Conservation (phyloP, 2,888 invertebrate species). For the Digitonthophagus gazella region DNA sequence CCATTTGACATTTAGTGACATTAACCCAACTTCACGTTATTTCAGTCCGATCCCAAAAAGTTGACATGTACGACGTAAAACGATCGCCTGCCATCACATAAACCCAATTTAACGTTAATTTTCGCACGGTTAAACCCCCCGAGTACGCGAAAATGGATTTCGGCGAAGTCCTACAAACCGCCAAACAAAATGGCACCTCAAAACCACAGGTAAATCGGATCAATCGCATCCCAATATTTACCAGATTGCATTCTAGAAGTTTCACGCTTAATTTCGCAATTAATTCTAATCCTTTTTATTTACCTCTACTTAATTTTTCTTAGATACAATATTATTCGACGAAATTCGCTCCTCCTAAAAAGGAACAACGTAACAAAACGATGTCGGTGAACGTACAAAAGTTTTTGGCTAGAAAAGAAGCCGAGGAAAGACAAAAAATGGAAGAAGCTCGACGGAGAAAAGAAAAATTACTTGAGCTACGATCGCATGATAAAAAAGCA, state of each 20-base stretch:
- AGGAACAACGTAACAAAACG: slow-evolving; percentile 66
- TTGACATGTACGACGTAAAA: slow-evolving; percentile 37
- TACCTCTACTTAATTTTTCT: not conserved
- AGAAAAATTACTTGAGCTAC: slow-evolving; percentile 62
- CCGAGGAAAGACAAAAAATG: slow-evolving; percentile 69
- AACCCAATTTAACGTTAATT: slow-evolving; percentile 29
- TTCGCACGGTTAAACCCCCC: slow-evolving; percentile 5
- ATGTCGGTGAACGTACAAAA: slow-evolving; percentile 79
- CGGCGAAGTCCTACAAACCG: slow-evolving; percentile 59
- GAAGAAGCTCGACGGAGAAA: slow-evolving; percentile 63
- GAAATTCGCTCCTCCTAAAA: slow-evolving; percentile 79
- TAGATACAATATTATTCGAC: slow-evolving; percentile 69
- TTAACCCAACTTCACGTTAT: slow-evolving; percentile 17
- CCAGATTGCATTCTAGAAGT: slow-evolving; percentile 30
- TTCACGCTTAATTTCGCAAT: slow-evolving; percentile 13
- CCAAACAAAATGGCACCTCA: slow-evolving; percentile 58
- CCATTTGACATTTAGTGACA: not conserved
- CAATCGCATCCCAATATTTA: slow-evolving; percentile 47
- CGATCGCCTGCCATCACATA: slow-evolving; percentile 34
- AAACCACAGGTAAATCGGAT: slow-evolving; percentile 21
- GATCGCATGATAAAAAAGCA: slow-evolving; percentile 52
- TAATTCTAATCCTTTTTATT: not conserved
- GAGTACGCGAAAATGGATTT: slow-evolving; percentile 65
- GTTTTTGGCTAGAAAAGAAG: slow-evolving; percentile 78
- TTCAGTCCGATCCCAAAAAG: slow-evolving; percentile 29